A percentile compares a stretch with the other conserved stretches of the same genome.
phyloP scores from a whole-genome alignment of 2,113 vertebrate genomes.

The Oncorhynchus gorbuscha region DNA sequence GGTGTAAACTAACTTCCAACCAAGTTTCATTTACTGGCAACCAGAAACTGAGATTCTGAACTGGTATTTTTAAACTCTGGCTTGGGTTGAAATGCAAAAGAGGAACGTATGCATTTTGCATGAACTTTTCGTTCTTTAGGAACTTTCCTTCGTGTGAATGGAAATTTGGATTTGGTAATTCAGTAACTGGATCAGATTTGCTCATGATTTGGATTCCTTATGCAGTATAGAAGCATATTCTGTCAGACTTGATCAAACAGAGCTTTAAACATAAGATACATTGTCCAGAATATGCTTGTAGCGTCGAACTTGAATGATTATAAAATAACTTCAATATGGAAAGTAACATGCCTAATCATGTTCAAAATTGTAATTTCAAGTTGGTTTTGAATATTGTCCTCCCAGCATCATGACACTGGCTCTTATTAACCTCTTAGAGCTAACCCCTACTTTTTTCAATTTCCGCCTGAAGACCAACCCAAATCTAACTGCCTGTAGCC shows the following conservation, averaged over 20 bases:
- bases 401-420: no score
- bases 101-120: slow-evolving; percentile 33
- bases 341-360: no score
- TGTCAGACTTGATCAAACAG: not conserved
- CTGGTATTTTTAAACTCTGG: slow-evolving; percentile 65
- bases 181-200: not conserved
- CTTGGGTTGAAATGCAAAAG: slow-evolving; percentile 52
- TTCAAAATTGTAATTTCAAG: no score
- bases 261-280: no score
- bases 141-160: slow-evolving; percentile 34
- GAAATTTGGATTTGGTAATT: not conserved
- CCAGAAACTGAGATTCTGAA: slow-evolving; percentile 69
- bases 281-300: no score
- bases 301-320: no score
- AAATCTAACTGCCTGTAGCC: no score
- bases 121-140: slow-evolving; percentile 48
- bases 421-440: no score
- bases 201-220: not conserved
- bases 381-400: no score
- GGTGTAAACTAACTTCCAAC: slow-evolving; percentile 23
- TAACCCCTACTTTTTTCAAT: no score
- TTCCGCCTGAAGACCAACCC: no score
- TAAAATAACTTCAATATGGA: no score
- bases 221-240: not conserved
- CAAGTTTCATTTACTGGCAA: slow-evolving; percentile 67